phyloP scores from a whole-genome alignment of 2,888 invertebrate genomes.

The Syrista parreyssii region DNA sequence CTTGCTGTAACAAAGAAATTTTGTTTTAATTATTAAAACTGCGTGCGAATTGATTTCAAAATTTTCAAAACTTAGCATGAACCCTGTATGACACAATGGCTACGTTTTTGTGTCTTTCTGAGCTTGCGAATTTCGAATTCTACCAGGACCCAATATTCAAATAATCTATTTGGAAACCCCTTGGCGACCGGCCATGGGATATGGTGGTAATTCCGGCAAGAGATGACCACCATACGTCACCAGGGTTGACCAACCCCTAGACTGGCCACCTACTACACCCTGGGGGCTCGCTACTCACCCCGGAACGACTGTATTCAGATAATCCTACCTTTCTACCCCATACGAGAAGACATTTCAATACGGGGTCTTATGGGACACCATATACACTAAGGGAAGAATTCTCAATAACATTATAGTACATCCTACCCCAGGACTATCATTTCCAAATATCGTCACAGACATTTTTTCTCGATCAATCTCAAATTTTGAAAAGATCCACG shows the following conservation, averaged over 20 bases:
- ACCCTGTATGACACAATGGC: too few species aligned
- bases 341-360: slow-evolving; percentile 55
- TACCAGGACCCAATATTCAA: slow-evolving; percentile 47
- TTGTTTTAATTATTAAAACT: too few species aligned
- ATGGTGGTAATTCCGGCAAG: slow-evolving; percentile 51
- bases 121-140: too few species aligned
- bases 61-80: too few species aligned
- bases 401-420: too few species aligned
- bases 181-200: slow-evolving; percentile 26
- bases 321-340: slow-evolving; percentile 53
- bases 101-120: too few species aligned
- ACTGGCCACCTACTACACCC: slow-evolving; percentile 56
- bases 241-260: slow-evolving; percentile 34
- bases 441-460: too few species aligned
- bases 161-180: slow-evolving; percentile 49
- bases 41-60: too few species aligned
- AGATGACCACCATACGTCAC: slow-evolving; percentile 62
- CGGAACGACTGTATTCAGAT: slow-evolving; percentile 62
- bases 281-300: slow-evolving; percentile 61
- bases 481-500: too few species aligned
- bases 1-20: slow-evolving; percentile 68
- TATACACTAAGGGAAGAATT: not conserved
- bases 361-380: slow-evolving; percentile 33
- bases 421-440: too few species aligned
- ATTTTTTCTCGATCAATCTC: too few species aligned